Base-by-base conservation (phyloP, 2,888 invertebrate species). In the Gastrophysa polygoni region DNA sequence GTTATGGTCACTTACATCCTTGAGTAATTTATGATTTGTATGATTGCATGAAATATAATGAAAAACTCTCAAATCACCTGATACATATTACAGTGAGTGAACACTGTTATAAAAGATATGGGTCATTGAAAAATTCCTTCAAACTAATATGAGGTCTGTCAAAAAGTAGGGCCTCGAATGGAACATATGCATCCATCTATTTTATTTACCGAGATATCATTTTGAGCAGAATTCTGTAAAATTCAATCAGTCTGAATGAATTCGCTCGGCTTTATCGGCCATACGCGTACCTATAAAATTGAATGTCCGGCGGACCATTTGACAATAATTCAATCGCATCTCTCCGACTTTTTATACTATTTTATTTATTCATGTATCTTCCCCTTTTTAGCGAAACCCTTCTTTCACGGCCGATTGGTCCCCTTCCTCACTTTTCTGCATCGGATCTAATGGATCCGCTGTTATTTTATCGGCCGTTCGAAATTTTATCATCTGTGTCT, bases 261-360 rank as follows among this genome's bases (percentile, higher is more conserved):
- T 16, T 46, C 20, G 17, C 20, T 14, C 16, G 24, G 57, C 58
- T 66, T 68, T 66, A 68, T 68, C 49, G 67, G 58, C 60, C 68
- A 59, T 68, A 58, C 57, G 55, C 49, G 57, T 49, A 56, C 57
- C 20, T 18, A 50, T 60, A 60, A 67, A 68, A 67, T 59, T 67
- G 67, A 68, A 71, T 67, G 69, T 68, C 69, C 68, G 61, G 67
- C 70, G 71, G 70, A 63, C 68, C 72, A 71, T 73, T 74, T 71
- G 64, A 60, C 73, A 66, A 72, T 73, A 68, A 69, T 66, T 58
- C 67, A 48, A 65, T 64, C 59, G 62, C 58, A 57, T 61, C 58
- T 52, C 57, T 57, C 17, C 51, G 28, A 17, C 57, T 57, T 20
- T 28, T 46, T 56, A 16, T 46, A 20, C 24, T 2, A 4, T n/a